Base-by-base conservation (phyloP, 1,140 invertebrate species). In the Ooceraea biroi region DNA sequence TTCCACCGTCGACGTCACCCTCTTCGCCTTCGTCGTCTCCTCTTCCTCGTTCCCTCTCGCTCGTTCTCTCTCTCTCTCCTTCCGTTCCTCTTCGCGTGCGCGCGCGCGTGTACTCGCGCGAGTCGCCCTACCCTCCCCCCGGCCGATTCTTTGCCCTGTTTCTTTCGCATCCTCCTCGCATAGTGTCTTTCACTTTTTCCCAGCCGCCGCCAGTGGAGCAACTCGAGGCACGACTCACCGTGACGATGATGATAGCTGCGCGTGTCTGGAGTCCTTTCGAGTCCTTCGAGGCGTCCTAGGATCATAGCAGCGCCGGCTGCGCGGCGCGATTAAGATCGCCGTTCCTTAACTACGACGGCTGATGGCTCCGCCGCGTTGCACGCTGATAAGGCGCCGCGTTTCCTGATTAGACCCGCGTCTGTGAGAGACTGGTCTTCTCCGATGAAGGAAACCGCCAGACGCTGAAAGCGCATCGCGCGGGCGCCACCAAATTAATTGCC, bases 281-380 rank as follows among this genome's bases (percentile, higher is more conserved):
- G 86, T 88, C 87, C 87, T 88, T 88, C 76, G 83, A n/a, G n/a
- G 71, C 72, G 87, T 88, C 87, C 86, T 88, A 83, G 86, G 87
- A 82, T 88, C 77, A 66, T 69, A 72, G 69, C 52, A 63, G 36
- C 57, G 73, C 61, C 25, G n/a, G 69, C 52, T 55, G 36, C 57
- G 73, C 61, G 41, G n/a, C 71, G 27, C 82, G 85, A 88, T 88
- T 88, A 84, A 88, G 60, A 87, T 88, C 85, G 78, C 57, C 48
- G 58, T 58, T 57, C 30, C 65, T 58, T 58, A 80, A 80, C 65
- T 57, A 46, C 65, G 57, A 61, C 44, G 11, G 25, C 7, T 46
- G 48, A 80, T 46, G 65, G n/a, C 50, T 57, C 17, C 4, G 50
- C 22, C 7, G 2, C 50, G 50, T n/a, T 69, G 50, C 27, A 46